Conservation (phyloP, 2,888 invertebrate genomes). For the Drosophila picticornis region DNA sequence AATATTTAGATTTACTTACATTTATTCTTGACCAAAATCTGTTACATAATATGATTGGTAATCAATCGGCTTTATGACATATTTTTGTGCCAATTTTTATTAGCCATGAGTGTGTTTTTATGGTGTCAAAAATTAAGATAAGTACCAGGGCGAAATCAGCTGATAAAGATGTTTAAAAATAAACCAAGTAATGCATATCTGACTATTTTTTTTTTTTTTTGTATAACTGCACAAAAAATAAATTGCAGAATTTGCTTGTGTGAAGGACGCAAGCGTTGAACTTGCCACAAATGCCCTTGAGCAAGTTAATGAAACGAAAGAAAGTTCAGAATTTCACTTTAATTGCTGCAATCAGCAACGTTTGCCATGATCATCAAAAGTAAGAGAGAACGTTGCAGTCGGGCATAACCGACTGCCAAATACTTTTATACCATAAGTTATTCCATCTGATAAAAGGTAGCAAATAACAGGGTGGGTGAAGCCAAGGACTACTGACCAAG, state of each 20-base stretch:
- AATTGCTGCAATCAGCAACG: slow-evolving; percentile 50
- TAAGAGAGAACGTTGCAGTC: background rate
- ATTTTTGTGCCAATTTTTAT: slow-evolving; percentile 21
- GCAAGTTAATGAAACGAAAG: slow-evolving; percentile 31
- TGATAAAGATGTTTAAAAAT: slow-evolving; percentile 49
- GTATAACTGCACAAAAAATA: slow-evolving; percentile 25
- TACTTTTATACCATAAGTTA: background rate
- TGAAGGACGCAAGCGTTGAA: slow-evolving; percentile 52
- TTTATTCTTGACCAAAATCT: background rate
- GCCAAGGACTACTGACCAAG: background rate
- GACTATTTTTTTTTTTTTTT: slow-evolving; percentile 4
- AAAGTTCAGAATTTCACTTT: slow-evolving; percentile 51
- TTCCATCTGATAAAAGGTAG: background rate
- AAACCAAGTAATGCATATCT: slow-evolving; percentile 26
- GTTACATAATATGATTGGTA: slow-evolving; percentile 38
- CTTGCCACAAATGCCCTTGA: slow-evolving; percentile 61
- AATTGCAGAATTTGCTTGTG: slow-evolving; percentile 43
- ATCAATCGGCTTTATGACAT: slow-evolving; percentile 63
- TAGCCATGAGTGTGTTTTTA: slow-evolving; percentile 14
- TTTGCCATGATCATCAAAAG: slow-evolving; percentile 2
- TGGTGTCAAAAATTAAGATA: slow-evolving; percentile 61
- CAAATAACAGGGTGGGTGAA: background rate
- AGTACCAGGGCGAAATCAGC: slow-evolving; percentile 17
- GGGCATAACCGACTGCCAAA: background rate
- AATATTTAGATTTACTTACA: background rate